Base-by-base conservation (phyloP, 2,113 vertebrate species). In the Lepidothrix coronata region DNA sequence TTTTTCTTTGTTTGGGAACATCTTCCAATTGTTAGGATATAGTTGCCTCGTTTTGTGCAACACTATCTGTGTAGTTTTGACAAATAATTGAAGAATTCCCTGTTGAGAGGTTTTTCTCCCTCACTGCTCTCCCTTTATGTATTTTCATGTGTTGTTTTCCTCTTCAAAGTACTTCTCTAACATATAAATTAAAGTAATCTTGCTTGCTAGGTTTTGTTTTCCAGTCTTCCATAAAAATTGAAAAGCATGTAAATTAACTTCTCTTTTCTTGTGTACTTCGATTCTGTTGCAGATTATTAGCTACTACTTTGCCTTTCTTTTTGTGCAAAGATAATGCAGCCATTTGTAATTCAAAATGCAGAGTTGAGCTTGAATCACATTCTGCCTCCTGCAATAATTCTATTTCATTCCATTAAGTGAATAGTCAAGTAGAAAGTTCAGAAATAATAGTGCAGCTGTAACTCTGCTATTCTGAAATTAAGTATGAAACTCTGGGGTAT, bases 111-210 rank as follows among this genome's bases (percentile, higher is more conserved):
- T 43, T 85, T 70, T 88, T 93, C 31, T 52, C 35, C 71, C 11
- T 85, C 67, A 55, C 74, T 85, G 67, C 46, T 91, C 33, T 74
- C 21, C 33, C 14, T 85, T 94, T 71, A 62, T 91, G 39, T 81
- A 84, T 96, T 97, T 96, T 91, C 74, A 67, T 73, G 58, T 76
- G 51, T 59, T 85, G 68, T 52, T 96, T 95, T 73, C 66, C 24
- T 70, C 72, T 86, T 74, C 39, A 41, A 63, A 74, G 37, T 74
- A 65, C 33, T 72, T 37, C 78, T 84, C 78, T 86, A 93, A 88
- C 52, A 71, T 85, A 88, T 74, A 86, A 94, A 93, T 93, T 89
- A 49, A 23, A 35, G 25, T 37, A 87, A 71, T 91, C 75, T 91
- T 91, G 7, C 55, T 86, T 94, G 59, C 24, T 84, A 78, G 43